A percentile compares a stretch with the other conserved stretches of the same genome.
Evolutionary conservation across 2,113 vertebrate genomes (phyloP).

Genomic region (Daubentonia madagascariensis): DNA sequence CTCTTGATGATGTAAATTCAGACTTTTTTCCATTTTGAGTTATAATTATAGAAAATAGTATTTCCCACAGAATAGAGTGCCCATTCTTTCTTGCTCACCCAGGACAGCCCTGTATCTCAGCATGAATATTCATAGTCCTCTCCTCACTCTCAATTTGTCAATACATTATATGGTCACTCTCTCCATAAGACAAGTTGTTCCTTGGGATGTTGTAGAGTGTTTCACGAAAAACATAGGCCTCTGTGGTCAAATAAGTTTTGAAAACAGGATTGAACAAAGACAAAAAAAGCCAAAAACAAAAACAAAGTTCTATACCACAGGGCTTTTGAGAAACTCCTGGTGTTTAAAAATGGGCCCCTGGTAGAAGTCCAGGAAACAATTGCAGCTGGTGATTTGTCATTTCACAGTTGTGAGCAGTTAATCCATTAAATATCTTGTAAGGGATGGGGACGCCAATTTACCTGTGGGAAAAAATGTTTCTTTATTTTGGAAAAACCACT

Average conservation of each 20-base stretch:
- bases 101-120: not conserved
- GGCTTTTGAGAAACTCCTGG: no score
- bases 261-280: not conserved
- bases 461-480: not conserved
- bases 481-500: not conserved
- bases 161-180: not conserved
- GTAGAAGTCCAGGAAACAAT: not conserved
- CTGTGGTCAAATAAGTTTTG: not conserved
- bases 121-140: not conserved
- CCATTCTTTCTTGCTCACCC: not conserved
- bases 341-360: not conserved
- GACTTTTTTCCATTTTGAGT: not conserved
- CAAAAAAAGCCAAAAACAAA: no score
- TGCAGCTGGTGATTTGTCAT: not conserved
- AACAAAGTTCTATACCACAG: not conserved
- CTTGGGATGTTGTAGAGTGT: not conserved
- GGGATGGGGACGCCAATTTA: not conserved
- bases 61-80: not conserved
- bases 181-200: not conserved
- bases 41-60: not conserved
- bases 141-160: not conserved
- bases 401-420: not conserved
- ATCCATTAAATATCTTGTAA: not conserved
- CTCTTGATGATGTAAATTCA: not conserved
- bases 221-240: not conserved